A percentile compares a stretch with the other conserved stretches of the same genome.
These are phyloP conservation scores for Myotis daubentonii DNA, from an alignment of 2,797 vertebrate genomes.

Conservation along the genomic window DNA sequence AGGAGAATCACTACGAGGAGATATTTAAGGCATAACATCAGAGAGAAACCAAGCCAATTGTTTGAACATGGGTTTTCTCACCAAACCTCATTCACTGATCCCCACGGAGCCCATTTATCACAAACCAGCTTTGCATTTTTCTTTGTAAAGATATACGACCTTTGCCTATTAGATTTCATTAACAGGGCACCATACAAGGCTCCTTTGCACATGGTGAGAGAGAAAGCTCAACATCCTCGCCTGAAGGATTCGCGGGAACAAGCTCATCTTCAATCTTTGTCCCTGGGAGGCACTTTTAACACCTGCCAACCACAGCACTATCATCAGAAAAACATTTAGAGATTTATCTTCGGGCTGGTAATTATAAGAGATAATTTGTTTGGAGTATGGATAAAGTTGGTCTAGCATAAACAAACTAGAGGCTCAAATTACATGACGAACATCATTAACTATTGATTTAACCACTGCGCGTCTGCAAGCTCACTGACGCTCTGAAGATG, in stretches of 20 bases:
- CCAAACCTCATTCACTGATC: conserved; percentile 85
- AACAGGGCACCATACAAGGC: conserved; percentile 90
- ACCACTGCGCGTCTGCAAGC: conserved; percentile 84
- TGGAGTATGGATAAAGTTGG: conserved; percentile 98
- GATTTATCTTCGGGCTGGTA: conserved; percentile 99
- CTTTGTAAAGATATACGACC: conserved; percentile 91
- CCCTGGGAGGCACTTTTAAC: conserved; percentile 99
- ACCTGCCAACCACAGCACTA: conserved; percentile 98
- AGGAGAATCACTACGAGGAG: conserved; percentile 63
- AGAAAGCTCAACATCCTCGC: conserved; percentile 90
- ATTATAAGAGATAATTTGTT: conserved; percentile 99
- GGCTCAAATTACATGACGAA: conserved; percentile 93
- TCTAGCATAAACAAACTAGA: conserved; percentile 99
- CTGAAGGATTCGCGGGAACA: conserved; percentile 89
- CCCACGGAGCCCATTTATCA: conserved; percentile 88
- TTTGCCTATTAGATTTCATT: conserved; percentile 92
- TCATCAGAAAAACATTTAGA: conserved; percentile 99
- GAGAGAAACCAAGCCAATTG: conserved; percentile 74
- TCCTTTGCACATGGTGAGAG: conserved; percentile 87
- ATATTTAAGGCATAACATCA: conserved; percentile 70
- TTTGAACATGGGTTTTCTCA: conserved; percentile 85
- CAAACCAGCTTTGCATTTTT: conserved; percentile 87
- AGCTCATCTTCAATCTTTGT: conserved; percentile 98
- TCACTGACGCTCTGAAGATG: conserved; percentile 78
- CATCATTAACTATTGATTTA: conserved; percentile 94